Conservation (phyloP, 2,797 vertebrate genomes). For the Aselliscus stoliczkanus region DNA sequence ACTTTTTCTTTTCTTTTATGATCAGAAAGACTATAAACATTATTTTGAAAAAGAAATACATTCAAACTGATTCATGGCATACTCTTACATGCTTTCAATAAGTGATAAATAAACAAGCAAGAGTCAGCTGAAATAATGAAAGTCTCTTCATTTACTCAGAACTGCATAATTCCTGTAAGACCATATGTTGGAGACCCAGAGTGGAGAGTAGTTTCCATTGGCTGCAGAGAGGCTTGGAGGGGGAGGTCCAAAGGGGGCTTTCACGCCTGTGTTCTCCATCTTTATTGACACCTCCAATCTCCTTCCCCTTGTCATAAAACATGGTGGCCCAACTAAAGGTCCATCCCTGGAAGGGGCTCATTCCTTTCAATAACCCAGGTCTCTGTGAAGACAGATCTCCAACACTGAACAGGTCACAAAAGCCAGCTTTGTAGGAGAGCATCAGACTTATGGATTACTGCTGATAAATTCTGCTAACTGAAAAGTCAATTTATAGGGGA, state of each 20-base stretch:
- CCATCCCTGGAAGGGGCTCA: not conserved
- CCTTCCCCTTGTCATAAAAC: not conserved
- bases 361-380: not conserved
- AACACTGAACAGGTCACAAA: not conserved
- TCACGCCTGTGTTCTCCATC: not conserved
- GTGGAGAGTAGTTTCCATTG: not conserved
- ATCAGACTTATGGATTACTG: not conserved
- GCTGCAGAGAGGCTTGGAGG: not conserved
- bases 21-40: not conserved
- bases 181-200: not conserved
- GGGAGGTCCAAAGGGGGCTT: not conserved
- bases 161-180: not conserved
- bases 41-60: not conserved
- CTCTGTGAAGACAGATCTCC: not conserved
- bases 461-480: not conserved
- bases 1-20: not conserved
- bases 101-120: not conserved
- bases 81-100: not conserved
- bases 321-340: not conserved
- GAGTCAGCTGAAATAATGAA: not conserved
- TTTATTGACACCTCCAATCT: not conserved
- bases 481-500: not conserved
- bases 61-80: not conserved
- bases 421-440: not conserved
- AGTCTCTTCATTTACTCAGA: not conserved